Percentiles rank a stretch among this genome's conserved stretches.
Conservation (phyloP, 2,797 vertebrate genomes). For the Gallinago nigripennis region DNA sequence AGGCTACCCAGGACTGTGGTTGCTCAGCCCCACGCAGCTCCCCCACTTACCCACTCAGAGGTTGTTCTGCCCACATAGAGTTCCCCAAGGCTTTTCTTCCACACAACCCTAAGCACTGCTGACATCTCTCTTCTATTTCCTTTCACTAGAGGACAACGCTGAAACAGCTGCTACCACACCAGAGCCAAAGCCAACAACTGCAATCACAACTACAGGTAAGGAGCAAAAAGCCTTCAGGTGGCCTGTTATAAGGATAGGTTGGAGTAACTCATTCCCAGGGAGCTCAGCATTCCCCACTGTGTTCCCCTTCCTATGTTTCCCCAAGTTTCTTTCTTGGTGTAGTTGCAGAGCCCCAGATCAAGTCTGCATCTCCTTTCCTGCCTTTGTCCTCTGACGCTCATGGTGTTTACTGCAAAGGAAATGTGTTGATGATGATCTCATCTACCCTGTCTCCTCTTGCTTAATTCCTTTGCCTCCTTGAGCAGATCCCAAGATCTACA, state of each 20-base stretch:
- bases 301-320: accelerated
- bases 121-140: neutral
- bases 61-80: neutral
- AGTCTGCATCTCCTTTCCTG: neutral
- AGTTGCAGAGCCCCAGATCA: neutral
- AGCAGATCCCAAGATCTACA: too few relatives aligned
- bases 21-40: accelerated
- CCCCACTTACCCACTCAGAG: accelerated
- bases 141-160: accelerated
- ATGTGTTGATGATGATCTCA: neutral
- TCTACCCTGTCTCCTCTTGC: too few relatives aligned
- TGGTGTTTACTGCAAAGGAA: neutral
- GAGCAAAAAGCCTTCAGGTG: too few relatives aligned
- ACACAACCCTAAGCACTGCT: neutral
- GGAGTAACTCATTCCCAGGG: too few relatives aligned
- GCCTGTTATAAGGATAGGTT: too few relatives aligned
- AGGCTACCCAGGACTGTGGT: accelerated
- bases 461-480: too few relatives aligned
- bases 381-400: neutral
- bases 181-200: too few relatives aligned
- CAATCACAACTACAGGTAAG: accelerated
- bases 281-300: too few relatives aligned
- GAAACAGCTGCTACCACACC: accelerated
- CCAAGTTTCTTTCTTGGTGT: neutral
- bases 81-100: accelerated